Conservation (phyloP, 53 echinoderm and acorn worm species). For the Zoroaster sp. region DNA sequence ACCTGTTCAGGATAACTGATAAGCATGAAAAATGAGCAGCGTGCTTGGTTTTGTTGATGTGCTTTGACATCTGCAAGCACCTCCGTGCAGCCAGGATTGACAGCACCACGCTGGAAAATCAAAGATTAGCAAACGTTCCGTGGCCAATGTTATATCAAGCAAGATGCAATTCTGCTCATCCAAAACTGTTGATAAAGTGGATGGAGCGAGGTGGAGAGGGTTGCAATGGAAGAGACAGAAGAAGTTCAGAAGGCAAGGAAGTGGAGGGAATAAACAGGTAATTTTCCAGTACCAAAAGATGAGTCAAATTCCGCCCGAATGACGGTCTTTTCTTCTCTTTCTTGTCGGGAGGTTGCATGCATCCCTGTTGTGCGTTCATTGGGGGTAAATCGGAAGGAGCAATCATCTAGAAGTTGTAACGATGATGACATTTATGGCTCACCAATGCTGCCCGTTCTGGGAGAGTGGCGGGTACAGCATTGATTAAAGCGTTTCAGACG, state of each 20-base stretch:
- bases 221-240: not conserved
- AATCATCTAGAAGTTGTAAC: constrained; percentile 55
- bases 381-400: not conserved
- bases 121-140: constrained; percentile 56
- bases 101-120: constrained; percentile 42
- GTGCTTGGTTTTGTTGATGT: constrained; percentile 49
- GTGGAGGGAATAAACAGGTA: constrained; percentile 43
- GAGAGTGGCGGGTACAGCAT: not conserved
- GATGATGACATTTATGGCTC: constrained; percentile 46
- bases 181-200: constrained; percentile 47
- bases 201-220: not conserved
- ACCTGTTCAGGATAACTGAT: constrained; percentile 48
- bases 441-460: not conserved
- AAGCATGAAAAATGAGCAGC: constrained; percentile 31
- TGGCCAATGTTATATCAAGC: constrained; percentile 53
- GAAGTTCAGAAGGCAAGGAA: not conserved
- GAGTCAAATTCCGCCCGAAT: constrained; percentile 53
- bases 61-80: constrained; percentile 51
- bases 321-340: constrained; percentile 16
- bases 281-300: constrained; percentile 54
- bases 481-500: constrained; percentile 52
- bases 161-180: constrained; percentile 52
- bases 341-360: not conserved
- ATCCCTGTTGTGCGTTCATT: not conserved
- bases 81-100: constrained; percentile 24